Conservation (phyloP, 2,113 vertebrate species). For the Tichodroma muraria region DNA sequence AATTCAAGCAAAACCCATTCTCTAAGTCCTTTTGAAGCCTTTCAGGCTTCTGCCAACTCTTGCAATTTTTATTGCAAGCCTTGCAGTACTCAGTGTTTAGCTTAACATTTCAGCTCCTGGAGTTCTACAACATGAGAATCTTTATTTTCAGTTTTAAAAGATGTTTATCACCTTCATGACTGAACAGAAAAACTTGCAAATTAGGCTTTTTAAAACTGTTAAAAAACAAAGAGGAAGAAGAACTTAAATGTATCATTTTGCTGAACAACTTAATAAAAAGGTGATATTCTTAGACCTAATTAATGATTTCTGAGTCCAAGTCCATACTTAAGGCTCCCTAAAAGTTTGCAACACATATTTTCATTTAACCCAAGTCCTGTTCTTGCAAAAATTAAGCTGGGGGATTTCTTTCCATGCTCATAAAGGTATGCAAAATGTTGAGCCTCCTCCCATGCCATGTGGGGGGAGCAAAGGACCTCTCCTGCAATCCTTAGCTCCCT, state of each 20-base stretch:
- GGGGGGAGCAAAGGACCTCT: not conserved
- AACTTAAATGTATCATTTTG: not conserved
- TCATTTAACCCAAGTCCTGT: not conserved
- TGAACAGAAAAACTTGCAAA: not conserved
- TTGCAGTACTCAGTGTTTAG: constrained; percentile 13
- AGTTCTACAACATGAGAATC: not conserved
- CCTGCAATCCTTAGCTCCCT: not conserved
- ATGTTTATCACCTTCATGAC: not conserved
- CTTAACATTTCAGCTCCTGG: not conserved
- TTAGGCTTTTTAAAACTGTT: not conserved
- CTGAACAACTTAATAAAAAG: not conserved
- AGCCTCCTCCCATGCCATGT: not conserved
- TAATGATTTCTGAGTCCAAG: not conserved
- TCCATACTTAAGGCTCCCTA: not conserved
- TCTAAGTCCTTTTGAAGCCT: constrained; percentile 19
- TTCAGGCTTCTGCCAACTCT: constrained; percentile 11
- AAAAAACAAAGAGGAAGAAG: not conserved
- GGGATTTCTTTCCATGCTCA: not conserved
- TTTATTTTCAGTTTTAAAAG: constrained; percentile 16
- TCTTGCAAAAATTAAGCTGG: not conserved
- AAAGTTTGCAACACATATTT: not conserved
- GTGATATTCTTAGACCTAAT: not conserved
- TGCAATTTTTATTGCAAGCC: constrained; percentile 40
- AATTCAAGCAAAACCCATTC: constrained; percentile 13
- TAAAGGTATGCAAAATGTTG: not conserved